These are phyloP conservation scores for Xestia xanthographa DNA, from an alignment of 2,888 invertebrate species.

Conservation along the genomic window DNA sequence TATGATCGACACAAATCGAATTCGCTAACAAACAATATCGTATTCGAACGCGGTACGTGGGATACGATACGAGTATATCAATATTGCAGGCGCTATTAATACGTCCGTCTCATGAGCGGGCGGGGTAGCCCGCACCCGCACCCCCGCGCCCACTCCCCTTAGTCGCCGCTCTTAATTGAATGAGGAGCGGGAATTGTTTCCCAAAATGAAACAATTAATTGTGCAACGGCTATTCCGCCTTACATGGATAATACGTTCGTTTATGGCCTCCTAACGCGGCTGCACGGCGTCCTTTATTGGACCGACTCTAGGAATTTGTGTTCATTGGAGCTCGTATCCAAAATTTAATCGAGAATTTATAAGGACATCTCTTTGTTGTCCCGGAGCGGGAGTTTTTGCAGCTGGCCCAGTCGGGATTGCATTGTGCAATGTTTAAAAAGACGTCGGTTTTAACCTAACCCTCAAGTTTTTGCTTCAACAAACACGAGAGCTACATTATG, in stretches of 20 bases:
- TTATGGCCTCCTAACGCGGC: slow-evolving; percentile 90
- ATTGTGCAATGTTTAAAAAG: slow-evolving; percentile 81
- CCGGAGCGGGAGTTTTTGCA: slow-evolving; percentile 82
- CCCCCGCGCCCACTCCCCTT: slow-evolving; percentile 76
- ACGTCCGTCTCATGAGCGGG: slow-evolving; percentile 90
- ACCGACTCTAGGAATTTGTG: slow-evolving; percentile 90
- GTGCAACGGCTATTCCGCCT: slow-evolving; percentile 91
- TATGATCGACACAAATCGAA: slow-evolving; percentile 91
- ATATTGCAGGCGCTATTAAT: slow-evolving; percentile 91
- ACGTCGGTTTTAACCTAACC: slow-evolving; percentile 76
- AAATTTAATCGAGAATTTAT: slow-evolving; percentile 90
- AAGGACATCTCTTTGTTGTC: slow-evolving; percentile 87
- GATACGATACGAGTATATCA: slow-evolving; percentile 90
- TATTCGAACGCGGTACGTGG: slow-evolving; percentile 88
- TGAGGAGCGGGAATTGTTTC: slow-evolving; percentile 91
- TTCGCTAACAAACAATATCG: slow-evolving; percentile 90
- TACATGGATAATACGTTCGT: slow-evolving; percentile 91
- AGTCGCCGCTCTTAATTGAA: slow-evolving; percentile 91
- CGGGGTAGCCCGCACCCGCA: slow-evolving; percentile 73
- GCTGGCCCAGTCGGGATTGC: slow-evolving; percentile 81
- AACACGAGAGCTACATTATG: slow-evolving; percentile 69
- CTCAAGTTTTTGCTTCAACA: slow-evolving; percentile 72
- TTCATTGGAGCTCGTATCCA: slow-evolving; percentile 89
- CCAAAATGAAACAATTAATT: slow-evolving; percentile 91
- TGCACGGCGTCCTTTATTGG: slow-evolving; percentile 90